A percentile compares a stretch with the other conserved stretches of the same genome.
These are phyloP conservation scores for Phoxinus dragarum DNA, from an alignment of 2,797 vertebrate species.

Conservation along the genomic window DNA sequence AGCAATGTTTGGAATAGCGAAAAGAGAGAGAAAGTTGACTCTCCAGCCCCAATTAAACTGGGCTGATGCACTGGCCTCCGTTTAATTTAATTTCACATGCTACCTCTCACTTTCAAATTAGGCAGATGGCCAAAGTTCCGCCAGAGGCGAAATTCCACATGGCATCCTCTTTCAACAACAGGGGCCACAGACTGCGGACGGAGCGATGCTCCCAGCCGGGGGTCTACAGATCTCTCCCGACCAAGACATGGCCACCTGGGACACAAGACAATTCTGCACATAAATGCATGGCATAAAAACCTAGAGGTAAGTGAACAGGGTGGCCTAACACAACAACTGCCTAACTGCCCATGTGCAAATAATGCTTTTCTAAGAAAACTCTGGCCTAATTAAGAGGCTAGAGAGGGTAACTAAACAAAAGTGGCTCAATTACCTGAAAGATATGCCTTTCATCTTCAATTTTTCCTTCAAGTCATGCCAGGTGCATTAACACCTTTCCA, in stretches of 20 bases:
- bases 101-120: conserved; percentile 64
- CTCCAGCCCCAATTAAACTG: conserved; percentile 58
- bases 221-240: conserved; percentile 30
- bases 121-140: conserved; percentile 65
- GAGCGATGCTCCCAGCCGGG: conserved; percentile 28
- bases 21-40: conserved; percentile 37
- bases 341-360: conserved; percentile 64
- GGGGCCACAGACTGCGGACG: conserved; percentile 38
- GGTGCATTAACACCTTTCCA: conserved; percentile 62
- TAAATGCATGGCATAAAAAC: conserved; percentile 1
- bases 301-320: conserved; percentile 62
- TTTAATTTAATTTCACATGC: conserved; percentile 70
- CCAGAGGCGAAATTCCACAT: conserved; percentile 59
- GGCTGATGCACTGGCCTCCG: conserved; percentile 55
- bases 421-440: conserved; percentile 74
- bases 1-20: conserved; percentile 23
- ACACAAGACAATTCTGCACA: conserved; percentile 21
- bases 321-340: conserved; percentile 67
- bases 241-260: conserved; percentile 40
- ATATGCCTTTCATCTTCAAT: conserved; percentile 77
- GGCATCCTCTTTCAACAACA: conserved; percentile 50
- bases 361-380: conserved; percentile 69
- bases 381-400: conserved; percentile 68
- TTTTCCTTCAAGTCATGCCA: conserved; percentile 74
- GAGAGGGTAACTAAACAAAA: conserved; percentile 59